Conservation (phyloP, 1,140 invertebrate species). For the Heliconius congener region DNA sequence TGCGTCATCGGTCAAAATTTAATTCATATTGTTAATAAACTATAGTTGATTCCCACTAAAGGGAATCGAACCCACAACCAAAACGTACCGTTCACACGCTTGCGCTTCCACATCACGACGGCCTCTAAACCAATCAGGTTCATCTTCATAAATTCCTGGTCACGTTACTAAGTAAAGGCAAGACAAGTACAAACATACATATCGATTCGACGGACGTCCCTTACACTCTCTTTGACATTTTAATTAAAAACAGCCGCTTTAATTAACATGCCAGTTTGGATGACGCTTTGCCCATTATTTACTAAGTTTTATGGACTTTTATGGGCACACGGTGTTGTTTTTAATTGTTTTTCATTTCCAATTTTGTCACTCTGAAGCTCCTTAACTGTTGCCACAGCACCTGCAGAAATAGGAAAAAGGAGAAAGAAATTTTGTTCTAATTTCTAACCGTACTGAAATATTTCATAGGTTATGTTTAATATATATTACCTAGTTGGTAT, state of each 20-base stretch:
- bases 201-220: slow-evolving; percentile 29
- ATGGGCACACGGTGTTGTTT: neutral
- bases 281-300: slow-evolving; percentile 26
- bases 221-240: slow-evolving; percentile 34
- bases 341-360: neutral
- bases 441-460: neutral
- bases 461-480: neutral
- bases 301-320: slow-evolving; percentile 23
- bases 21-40: no score
- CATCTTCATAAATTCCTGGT: neutral
- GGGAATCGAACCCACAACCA: no score
- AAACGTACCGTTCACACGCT: no score
- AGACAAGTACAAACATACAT: slow-evolving; percentile 15
- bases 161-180: neutral
- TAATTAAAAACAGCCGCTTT: slow-evolving; percentile 29
- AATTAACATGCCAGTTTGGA: slow-evolving; percentile 31
- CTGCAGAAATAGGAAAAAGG: neutral
- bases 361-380: neutral
- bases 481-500: neutral
- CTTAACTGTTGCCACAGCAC: neutral
- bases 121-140: neutral
- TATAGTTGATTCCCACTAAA: no score
- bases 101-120: no score
- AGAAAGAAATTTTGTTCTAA: neutral
- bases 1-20: no score